Conservation (phyloP, 2,888 invertebrate species). For the Listrodromus nycthemerus region DNA sequence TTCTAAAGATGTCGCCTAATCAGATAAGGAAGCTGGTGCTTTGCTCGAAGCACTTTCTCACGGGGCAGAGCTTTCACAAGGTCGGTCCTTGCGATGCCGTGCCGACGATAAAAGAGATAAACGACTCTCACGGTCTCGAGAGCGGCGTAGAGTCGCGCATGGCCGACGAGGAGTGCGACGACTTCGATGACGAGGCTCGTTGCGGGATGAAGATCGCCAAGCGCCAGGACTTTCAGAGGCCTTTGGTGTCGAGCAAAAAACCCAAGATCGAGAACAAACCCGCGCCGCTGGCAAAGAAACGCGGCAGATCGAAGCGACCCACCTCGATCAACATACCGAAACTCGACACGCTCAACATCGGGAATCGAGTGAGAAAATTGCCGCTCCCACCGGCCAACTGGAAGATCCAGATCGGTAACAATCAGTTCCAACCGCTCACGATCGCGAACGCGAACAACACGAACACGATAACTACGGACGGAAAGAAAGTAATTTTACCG, state of each 20-base stretch:
- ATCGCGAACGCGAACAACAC: conserved; percentile 76
- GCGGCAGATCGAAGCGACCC: conserved; percentile 81
- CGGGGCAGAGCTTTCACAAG: conserved; percentile 81
- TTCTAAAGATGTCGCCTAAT: conserved; percentile 83
- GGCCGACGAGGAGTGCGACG: conserved; percentile 4
- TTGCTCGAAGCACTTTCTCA: conserved; percentile 82
- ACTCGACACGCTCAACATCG: conserved; percentile 74
- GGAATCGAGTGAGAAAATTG: conserved; percentile 77
- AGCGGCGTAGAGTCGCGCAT: conserved; percentile 7
- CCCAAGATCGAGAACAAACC: conserved; percentile 82
- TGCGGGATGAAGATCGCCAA: conserved; percentile 65
- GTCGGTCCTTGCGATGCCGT: conserved; percentile 82
- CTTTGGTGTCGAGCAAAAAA: conserved; percentile 82
- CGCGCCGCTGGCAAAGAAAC: conserved; percentile 81
- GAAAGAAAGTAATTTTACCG: conserved; percentile 82
- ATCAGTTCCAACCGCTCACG: conserved; percentile 80
- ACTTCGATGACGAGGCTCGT: conserved; percentile 62
- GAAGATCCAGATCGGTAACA: conserved; percentile 79
- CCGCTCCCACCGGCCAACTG: conserved; percentile 81
- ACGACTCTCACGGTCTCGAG: conserved; percentile 54
- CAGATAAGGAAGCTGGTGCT: conserved; percentile 82
- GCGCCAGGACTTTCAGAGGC: conserved; percentile 70
- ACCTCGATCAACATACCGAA: conserved; percentile 82
- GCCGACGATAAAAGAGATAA: conserved; percentile 79
- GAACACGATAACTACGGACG: conserved; percentile 73